phyloP scores from a whole-genome alignment of 30 jellyfish, hydroid and myxozoan species.

The Calvadosia cruxmelitensis region DNA sequence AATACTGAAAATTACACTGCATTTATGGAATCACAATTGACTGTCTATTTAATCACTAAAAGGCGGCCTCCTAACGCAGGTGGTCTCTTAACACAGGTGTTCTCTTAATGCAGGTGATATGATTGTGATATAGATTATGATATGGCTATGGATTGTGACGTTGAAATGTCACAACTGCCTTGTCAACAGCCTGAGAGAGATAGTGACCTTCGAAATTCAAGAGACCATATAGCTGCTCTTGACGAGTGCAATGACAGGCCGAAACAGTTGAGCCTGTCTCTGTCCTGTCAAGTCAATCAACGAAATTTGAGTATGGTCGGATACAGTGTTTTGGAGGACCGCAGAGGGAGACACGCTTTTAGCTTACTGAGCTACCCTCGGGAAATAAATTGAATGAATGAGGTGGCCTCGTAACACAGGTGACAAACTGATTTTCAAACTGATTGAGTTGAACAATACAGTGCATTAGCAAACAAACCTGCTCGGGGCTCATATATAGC shows the following conservation, averaged over 20 bases:
- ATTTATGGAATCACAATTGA: too few species aligned
- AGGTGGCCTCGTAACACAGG: not conserved
- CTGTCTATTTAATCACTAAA: too few species aligned
- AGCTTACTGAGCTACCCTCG: not conserved
- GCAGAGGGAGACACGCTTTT: not conserved
- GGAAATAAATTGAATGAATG: not conserved
- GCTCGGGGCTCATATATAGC: slow-evolving; percentile 98
- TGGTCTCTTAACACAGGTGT: too few species aligned
- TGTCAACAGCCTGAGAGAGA: not conserved
- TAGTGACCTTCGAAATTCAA: not conserved
- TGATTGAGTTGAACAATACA: not conserved
- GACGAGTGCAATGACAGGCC: too few species aligned
- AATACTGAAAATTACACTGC: too few species aligned
- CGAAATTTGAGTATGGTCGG: too few species aligned
- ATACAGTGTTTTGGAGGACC: too few species aligned
- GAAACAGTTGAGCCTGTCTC: too few species aligned
- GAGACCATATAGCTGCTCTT: too few species aligned
- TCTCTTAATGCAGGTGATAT: too few species aligned
- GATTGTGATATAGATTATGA: not conserved
- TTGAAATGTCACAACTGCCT: not conserved
- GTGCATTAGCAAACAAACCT: slow-evolving; percentile 15
- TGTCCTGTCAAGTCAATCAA: too few species aligned
- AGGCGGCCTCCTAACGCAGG: not conserved
- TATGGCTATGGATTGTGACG: not conserved
- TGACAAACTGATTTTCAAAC: not conserved